phyloP scores from a whole-genome alignment of 2,888 invertebrate species.

The Melieria omissa region DNA sequence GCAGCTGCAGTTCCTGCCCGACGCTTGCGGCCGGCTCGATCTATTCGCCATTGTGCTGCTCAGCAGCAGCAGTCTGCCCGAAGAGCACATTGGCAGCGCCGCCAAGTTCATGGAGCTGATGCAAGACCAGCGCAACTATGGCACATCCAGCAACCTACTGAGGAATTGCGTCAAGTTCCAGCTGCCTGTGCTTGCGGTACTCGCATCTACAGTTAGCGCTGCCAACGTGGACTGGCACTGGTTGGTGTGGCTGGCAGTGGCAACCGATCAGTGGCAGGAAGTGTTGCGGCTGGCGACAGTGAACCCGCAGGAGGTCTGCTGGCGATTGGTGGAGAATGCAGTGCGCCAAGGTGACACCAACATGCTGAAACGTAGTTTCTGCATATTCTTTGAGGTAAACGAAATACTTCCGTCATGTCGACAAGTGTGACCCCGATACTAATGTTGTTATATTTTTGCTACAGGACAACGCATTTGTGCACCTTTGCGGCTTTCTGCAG shows the following conservation, averaged over 20 bases:
- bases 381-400: conserved; percentile 78
- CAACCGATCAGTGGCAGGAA: conserved; percentile 57
- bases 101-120: conserved; percentile 56
- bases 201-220: conserved; percentile 56
- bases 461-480: conserved; percentile 74
- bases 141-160: conserved; percentile 57
- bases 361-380: conserved; percentile 74
- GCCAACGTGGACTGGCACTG: conserved; percentile 62
- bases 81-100: conserved; percentile 47
- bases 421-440: neutral
- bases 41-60: conserved; percentile 63
- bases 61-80: conserved; percentile 53
- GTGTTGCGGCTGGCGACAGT: conserved; percentile 42
- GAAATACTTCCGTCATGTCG: conserved; percentile 52
- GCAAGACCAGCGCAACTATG: conserved; percentile 50
- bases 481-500: conserved; percentile 72
- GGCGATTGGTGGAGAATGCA: conserved; percentile 56
- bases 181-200: conserved; percentile 60
- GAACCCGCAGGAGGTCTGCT: conserved; percentile 50
- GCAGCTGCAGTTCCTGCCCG: conserved; percentile 49
- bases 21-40: conserved; percentile 51
- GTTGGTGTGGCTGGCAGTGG: conserved; percentile 62
- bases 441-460: conserved; percentile 44
- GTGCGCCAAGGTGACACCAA: conserved; percentile 71
- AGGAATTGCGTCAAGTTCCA: conserved; percentile 54